These are phyloP conservation scores for Microcebus murinus DNA, from an alignment of 2,113 vertebrate species.

Conservation along the genomic window DNA sequence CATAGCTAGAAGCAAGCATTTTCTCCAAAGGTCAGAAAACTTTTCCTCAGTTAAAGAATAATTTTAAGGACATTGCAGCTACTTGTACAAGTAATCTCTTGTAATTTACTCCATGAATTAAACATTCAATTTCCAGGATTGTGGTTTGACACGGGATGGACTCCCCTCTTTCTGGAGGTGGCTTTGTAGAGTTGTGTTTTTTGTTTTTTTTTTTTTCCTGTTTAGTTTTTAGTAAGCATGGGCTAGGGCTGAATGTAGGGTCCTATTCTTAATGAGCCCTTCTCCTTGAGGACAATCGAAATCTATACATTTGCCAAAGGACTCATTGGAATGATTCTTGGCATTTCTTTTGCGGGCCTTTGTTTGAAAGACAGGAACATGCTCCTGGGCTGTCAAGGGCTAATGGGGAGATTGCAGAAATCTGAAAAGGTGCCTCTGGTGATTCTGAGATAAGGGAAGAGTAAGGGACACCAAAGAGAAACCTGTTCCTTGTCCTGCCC, in stretches of 20 bases:
- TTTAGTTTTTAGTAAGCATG: conserved; percentile 77
- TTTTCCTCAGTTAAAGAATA: conserved; percentile 90
- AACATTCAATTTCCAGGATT: conserved; percentile 81
- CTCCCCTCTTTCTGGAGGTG: conserved; percentile 49
- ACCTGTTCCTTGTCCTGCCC: background rate
- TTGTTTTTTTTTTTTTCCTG: background rate
- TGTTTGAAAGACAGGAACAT: conserved; percentile 50
- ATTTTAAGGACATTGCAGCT: conserved; percentile 88
- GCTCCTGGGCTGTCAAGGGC: conserved; percentile 48
- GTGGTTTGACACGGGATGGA: conserved; percentile 68
- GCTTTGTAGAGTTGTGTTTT: conserved; percentile 54
- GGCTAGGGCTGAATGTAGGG: conserved; percentile 42
- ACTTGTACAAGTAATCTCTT: conserved; percentile 85
- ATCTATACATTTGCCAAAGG: conserved; percentile 14
- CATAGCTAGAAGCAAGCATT: conserved; percentile 92
- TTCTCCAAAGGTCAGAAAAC: conserved; percentile 93
- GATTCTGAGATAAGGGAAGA: background rate
- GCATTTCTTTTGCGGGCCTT: conserved; percentile 44
- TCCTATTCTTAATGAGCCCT: conserved; percentile 70
- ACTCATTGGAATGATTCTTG: conserved; percentile 42
- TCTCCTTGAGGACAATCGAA: conserved; percentile 54
- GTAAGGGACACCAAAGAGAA: background rate
- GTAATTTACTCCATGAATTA: conserved; percentile 86
- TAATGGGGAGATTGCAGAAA: conserved; percentile 28
- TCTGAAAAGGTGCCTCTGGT: conserved; percentile 16